These are phyloP conservation scores for Latrodectus hesperus DNA, from an alignment of 2,888 invertebrate genomes.

Conservation along the genomic window DNA sequence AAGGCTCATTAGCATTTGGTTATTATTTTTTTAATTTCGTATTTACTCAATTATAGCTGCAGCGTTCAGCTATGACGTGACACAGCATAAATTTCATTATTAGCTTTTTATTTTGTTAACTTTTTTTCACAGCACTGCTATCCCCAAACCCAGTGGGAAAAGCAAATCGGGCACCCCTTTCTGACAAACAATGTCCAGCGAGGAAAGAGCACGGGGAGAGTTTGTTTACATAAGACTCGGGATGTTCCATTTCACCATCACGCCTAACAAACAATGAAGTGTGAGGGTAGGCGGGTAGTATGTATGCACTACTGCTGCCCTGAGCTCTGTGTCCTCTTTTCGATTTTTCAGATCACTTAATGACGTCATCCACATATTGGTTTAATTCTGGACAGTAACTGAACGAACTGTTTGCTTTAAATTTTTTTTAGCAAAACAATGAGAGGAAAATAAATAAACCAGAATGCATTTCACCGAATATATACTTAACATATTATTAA, in stretches of 20 bases:
- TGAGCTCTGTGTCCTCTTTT: constrained; percentile 37
- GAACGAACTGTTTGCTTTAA: too few species aligned
- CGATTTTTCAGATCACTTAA: constrained; percentile 21
- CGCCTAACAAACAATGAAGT: constrained; percentile 35
- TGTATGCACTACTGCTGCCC: background rate
- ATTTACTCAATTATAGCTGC: constrained; percentile 57
- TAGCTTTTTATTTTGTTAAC: constrained; percentile 34
- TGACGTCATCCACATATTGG: too few species aligned
- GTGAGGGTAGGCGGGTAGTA: constrained; percentile 20
- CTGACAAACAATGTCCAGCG: constrained; percentile 66
- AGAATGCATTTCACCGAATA: too few species aligned
- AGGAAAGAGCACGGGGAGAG: constrained; percentile 23
- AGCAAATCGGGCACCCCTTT: constrained; percentile 21
- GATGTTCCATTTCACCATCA: constrained; percentile 49
- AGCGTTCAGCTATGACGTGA: constrained; percentile 52
- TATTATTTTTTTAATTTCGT: constrained; percentile 43
- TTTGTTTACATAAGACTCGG: constrained; percentile 50
- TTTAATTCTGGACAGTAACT: too few species aligned
- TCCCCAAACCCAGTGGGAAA: constrained; percentile 51
- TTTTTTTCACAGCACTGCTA: constrained; percentile 21
- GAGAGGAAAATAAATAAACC: too few species aligned
- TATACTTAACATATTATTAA: too few species aligned
- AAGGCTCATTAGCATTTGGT: constrained; percentile 63
- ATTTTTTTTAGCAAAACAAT: too few species aligned
- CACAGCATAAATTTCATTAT: constrained; percentile 59